Evolutionary conservation across 2,888 invertebrate genomes (phyloP), one percentile per base, ranked within the genome.

Genomic region (Andrena flavipes): DNA sequence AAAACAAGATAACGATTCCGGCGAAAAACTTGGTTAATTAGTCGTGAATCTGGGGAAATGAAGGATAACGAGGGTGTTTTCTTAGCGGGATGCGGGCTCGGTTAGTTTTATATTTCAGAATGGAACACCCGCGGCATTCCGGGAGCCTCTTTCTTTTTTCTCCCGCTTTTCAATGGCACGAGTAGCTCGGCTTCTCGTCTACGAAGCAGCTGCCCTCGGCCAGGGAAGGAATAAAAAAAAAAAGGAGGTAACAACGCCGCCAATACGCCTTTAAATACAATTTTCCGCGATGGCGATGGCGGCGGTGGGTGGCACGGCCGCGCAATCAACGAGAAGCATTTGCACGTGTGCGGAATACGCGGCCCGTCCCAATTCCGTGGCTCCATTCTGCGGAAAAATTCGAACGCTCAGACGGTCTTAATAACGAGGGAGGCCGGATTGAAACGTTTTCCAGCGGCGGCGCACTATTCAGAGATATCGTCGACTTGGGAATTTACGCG

Each of bases 251-350:
- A 54, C 64, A 26, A 60, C 51, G 65, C 69, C 60, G 56, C 63
- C 78, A 74, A 84, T 84, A 82, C 68, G 74, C 75, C 82, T 84
- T 84, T 82, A 84, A 84, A 84, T 82, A 84, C 84, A 84, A 84
- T 84, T 82, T 78, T 51, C 84, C 72, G 33, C 48, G 70, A 63
- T 26, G 67, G 51, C 30, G 68, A 30, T 23, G 78, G 30, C n/a
- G 48, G 59, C n/a, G n/a, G 54, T 23, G 20, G 59, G 60, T 65
- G 54, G 76, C 62, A 29, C 30, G n/a, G 82, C 79, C 60, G 30
- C 73, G 84, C 82, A 84, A 84, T 84, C 84, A 84, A 68, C 78
- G 79, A 67, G 73, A 78, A 82, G 74, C 74, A 84, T 84, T 79
- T 71, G 84, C 71, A 84, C 84, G 84, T 79, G 84, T 64, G 51